phyloP scores from a whole-genome alignment of 2,797 vertebrate genomes.

The Pteronotus mesoamericanus region DNA sequence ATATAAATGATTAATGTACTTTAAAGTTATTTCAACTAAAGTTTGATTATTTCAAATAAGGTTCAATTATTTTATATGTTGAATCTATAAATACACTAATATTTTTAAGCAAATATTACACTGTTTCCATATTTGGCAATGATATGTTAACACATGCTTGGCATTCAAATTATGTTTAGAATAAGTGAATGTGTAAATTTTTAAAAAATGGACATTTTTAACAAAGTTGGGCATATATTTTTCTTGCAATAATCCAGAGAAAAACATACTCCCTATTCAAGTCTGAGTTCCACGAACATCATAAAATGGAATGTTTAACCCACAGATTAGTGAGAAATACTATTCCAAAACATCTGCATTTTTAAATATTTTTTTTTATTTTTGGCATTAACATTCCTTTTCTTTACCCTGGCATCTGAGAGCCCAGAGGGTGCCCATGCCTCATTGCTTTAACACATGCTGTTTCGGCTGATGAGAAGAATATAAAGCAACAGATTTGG shows the following conservation, averaged over 20 bases:
- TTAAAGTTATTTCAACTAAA: neutral
- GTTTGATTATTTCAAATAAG: no score
- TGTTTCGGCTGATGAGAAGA: conserved; percentile 20
- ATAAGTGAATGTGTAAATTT: neutral
- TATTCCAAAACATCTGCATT: neutral
- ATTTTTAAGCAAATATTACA: neutral
- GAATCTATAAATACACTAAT: neutral
- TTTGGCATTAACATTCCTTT: conserved; percentile 52
- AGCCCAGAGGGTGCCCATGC: neutral
- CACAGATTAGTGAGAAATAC: neutral
- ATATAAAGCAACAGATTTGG: conserved; percentile 28
- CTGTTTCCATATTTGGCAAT: neutral
- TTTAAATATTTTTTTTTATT: neutral
- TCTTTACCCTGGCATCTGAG: conserved; percentile 34
- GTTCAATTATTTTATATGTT: neutral
- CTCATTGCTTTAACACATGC: conserved; percentile 53
- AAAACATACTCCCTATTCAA: neutral
- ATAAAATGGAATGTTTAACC: neutral
- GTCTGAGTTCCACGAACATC: neutral
- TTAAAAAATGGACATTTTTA: neutral
- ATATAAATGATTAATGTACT: neutral
- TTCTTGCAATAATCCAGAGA: neutral
- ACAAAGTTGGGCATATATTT: neutral
- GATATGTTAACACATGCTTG: neutral
- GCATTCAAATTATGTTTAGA: neutral